Evolutionary conservation across 2,888 invertebrate genomes (phyloP), one percentile per base, ranked within the genome.

Genomic region (Glyphotaelius pellucidus): DNA sequence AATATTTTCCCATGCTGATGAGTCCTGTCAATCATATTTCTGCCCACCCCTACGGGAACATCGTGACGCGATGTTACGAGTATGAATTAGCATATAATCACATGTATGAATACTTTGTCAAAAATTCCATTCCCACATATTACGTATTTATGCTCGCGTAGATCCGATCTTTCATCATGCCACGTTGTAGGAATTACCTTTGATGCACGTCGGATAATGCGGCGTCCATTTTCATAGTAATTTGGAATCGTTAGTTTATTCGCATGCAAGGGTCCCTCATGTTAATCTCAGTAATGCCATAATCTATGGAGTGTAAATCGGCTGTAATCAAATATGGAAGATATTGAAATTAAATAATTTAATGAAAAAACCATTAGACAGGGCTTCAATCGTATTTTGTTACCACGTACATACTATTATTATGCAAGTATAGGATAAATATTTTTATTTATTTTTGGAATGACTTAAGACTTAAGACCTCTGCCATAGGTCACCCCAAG

Each of bases 241-340:
- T 86, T 86, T 86, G 42, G 47, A 35, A 86, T 86, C 86, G 42
- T 86, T 86, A 86, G 86, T 30, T 12, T 42, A 86, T 86, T 42
- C 42, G n/a, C 42, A 42, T 42, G 86, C 86, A 32, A n/a, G 85
- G 12, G 81, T 32, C 31, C 67, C 67, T 67, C 7, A 9, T 67
- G 67, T n/a, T 67, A 81, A 67, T 67, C 5, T 25, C 4, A 67
- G 52, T 67, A 67, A 67, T 67, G 32, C 32, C 35, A 25, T 83
- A 83, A 83, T 35, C 12, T 35, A 30, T 32, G 81, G 81, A 83
- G 83, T 83, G 83, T 35, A 83, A 83, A 35, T 35, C 38, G 35
- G 35, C 38, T 32, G 83, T 67, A 67, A 67, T 67, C 67, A 67
- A 67, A 67, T 67, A 25, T 67, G 25, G 67, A 11, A 67, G 67